Conservation (phyloP, 2,113 vertebrate species). For the Catharus fuscescens region DNA sequence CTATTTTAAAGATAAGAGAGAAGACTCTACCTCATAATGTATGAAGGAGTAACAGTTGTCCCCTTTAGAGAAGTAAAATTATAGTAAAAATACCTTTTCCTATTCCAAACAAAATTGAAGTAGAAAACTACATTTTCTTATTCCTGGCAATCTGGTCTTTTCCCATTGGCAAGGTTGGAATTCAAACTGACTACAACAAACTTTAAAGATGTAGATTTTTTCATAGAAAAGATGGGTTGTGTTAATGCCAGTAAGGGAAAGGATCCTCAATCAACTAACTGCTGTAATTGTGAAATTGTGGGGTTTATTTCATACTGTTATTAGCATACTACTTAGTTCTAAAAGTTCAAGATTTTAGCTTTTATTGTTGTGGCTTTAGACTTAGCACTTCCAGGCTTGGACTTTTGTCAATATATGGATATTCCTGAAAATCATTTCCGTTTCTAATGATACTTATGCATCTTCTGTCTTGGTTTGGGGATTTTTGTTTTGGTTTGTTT, state of each 20-base stretch:
- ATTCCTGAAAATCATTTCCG: background rate
- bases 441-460: background rate
- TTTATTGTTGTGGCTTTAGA: background rate
- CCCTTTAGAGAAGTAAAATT: conserved; percentile 13
- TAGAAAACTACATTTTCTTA: background rate
- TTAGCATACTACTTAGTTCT: background rate
- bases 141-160: background rate
- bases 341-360: background rate
- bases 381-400: background rate
- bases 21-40: background rate
- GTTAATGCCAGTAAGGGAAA: background rate
- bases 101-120: background rate
- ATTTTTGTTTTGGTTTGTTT: background rate
- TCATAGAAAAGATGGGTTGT: background rate
- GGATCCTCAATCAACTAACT: background rate
- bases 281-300: background rate
- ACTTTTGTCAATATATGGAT: background rate
- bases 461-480: background rate
- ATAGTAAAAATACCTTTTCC: background rate
- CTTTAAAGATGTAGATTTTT: background rate
- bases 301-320: background rate
- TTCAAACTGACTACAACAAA: background rate
- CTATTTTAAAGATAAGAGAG: background rate
- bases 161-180: background rate
- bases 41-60: background rate